Evolutionary conservation across 2,888 invertebrate species (phyloP), one percentile per base, ranked within the genome.

Genomic region (Parnassius glacialis): DNA sequence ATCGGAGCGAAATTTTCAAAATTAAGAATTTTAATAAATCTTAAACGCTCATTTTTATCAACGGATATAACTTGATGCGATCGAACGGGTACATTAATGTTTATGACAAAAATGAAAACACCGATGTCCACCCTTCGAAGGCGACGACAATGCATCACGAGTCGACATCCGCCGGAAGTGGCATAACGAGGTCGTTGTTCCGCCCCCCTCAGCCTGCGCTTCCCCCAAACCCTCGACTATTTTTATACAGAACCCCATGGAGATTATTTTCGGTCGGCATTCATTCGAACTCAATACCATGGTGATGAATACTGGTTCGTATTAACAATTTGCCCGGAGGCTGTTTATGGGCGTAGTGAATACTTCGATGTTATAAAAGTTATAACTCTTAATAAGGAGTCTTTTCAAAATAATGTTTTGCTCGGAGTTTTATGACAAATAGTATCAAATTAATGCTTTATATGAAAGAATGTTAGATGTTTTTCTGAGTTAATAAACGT

Each of bases 101-200:
- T 86, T 83, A 73, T 76, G 74, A 81, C 81, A 75, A 79, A 83
- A 84, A 87, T 85, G 81, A 81, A 85, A 85, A 83, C 80, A 80
- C 79, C 77, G 68, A 69, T 83, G 89, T 85, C 88, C 85, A 86
- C 87, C 87, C 89, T 83, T 74, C 74, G 72, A 70, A 78, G 81
- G 78, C 81, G 79, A 75, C 80, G 82, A 87, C 90, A 87, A 87
- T 87, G 85, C 87, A 81, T 87, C 85, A 83, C 81, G 87, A 83
- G 84, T 79, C 86, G 83, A 88, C 90, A 78, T 91, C 90, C 90
- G 87, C 67, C 88, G 90, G 90, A 91, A 81, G 84, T 83, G 75
- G 80, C 84, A 83, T 90, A 90, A 90, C 90, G 90, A 90, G 90
- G 73, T 85, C 82, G 90, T 88, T 88, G 87, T 88, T 83, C 83